Conservation (phyloP, 2,797 vertebrate genomes). For the Sebastes elongatus region DNA sequence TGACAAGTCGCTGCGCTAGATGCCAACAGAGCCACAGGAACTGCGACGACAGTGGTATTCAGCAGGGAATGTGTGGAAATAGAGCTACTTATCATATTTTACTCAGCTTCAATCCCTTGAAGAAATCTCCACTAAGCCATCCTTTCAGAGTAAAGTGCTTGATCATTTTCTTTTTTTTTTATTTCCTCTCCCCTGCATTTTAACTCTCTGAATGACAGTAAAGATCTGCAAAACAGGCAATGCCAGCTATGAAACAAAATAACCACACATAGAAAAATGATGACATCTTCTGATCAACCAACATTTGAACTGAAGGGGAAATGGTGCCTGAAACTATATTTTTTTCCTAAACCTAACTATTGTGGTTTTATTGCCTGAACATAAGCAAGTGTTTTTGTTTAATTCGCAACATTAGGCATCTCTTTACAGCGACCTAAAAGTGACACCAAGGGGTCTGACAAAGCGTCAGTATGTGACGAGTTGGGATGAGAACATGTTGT, state of each 20-base stretch:
- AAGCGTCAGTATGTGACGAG: too few relatives aligned
- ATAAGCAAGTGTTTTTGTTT: too few relatives aligned
- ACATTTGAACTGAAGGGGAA: background rate
- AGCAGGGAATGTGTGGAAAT: conserved; percentile 27
- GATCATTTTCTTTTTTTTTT: background rate
- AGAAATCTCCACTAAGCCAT: conserved; percentile 3
- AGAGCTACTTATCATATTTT: conserved; percentile 37
- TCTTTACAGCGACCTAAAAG: too few relatives aligned
- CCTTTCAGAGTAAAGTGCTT: conserved; percentile 12
- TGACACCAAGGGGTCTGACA: too few relatives aligned
- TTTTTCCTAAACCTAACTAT: too few relatives aligned
- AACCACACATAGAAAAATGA: background rate
- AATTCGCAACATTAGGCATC: too few relatives aligned
- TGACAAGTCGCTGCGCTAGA: background rate
- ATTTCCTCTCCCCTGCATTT: background rate
- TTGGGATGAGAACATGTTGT: too few relatives aligned
- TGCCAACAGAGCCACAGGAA: conserved; percentile 32
- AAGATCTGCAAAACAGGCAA: background rate
- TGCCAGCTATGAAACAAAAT: background rate
- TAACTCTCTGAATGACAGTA: background rate
- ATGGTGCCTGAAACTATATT: too few relatives aligned
- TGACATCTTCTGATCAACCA: background rate
- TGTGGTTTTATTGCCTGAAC: too few relatives aligned
- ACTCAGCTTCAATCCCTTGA: background rate
- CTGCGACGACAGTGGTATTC: conserved; percentile 17